Percentiles rank a stretch among this genome's conserved stretches.
These are phyloP conservation scores for Acronicta psi DNA, from an alignment of 2,888 invertebrate genomes.

Conservation along the genomic window DNA sequence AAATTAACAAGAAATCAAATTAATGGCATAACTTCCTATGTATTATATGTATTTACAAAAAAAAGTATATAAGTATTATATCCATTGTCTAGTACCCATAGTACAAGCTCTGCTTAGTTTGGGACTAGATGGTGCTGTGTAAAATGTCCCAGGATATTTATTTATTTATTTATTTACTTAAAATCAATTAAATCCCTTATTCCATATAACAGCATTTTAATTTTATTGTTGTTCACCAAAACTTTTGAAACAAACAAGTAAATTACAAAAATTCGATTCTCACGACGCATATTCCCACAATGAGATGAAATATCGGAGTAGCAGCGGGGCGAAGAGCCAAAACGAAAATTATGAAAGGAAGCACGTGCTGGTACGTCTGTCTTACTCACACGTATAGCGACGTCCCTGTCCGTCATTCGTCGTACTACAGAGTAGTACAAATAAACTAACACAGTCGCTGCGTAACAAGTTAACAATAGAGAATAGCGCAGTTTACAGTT, in stretches of 20 bases:
- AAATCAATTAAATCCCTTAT: no score
- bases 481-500: neutral
- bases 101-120: no score
- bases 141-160: no score
- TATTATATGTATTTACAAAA: no score
- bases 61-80: no score
- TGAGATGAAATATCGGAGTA: constrained; percentile 79
- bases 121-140: no score
- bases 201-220: no score
- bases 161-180: no score
- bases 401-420: constrained; percentile 55
- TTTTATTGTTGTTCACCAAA: neutral
- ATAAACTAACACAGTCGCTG: constrained; percentile 18
- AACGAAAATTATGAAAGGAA: constrained; percentile 82
- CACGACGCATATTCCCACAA: constrained; percentile 82
- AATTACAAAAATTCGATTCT: constrained; percentile 59
- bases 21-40: no score
- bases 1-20: no score
- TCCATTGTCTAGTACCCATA: no score
- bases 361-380: constrained; percentile 81
- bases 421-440: constrained; percentile 48
- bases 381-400: constrained; percentile 64
- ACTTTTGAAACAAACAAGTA: constrained; percentile 49
- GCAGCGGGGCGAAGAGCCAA: constrained; percentile 81
- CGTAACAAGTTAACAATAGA: neutral